A percentile compares a stretch with the other conserved stretches of the same genome.
Evolutionary conservation across 2,888 invertebrate species (phyloP).

Genomic region (Reticulitermes lucifugus): DNA sequence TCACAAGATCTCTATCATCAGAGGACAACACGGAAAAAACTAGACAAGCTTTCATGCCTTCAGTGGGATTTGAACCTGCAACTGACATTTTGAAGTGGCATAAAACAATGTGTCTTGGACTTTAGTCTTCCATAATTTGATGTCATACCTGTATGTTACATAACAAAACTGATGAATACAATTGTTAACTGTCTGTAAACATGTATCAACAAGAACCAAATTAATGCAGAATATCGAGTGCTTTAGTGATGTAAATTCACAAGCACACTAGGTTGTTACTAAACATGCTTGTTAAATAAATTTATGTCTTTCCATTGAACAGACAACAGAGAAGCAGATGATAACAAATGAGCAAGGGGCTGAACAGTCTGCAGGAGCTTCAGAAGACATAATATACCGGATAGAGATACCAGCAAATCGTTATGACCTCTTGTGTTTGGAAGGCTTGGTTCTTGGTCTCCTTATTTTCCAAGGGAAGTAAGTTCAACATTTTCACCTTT

Average conservation of each 20-base stretch:
- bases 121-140: no score
- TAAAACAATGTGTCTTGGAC: no score
- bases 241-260: no score
- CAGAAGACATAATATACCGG: constrained; percentile 89
- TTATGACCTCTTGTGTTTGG: constrained; percentile 95
- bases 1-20: no score
- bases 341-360: constrained; percentile 87
- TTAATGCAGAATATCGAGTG: no score
- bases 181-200: no score
- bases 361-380: constrained; percentile 74
- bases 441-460: constrained; percentile 89
- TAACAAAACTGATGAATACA: no score
- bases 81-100: no score
- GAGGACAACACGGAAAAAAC: background rate
- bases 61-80: background rate
- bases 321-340: constrained; percentile 95
- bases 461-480: constrained; percentile 89
- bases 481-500: constrained; percentile 59
- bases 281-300: no score
- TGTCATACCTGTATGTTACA: no score
- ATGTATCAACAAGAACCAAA: no score
- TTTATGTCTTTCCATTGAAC: constrained; percentile 55
- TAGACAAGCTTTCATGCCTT: background rate
- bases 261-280: no score
- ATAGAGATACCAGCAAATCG: constrained; percentile 99